These are phyloP conservation scores for Mythimna lalbum DNA, from an alignment of 2,888 invertebrate genomes.

Conservation along the genomic window DNA sequence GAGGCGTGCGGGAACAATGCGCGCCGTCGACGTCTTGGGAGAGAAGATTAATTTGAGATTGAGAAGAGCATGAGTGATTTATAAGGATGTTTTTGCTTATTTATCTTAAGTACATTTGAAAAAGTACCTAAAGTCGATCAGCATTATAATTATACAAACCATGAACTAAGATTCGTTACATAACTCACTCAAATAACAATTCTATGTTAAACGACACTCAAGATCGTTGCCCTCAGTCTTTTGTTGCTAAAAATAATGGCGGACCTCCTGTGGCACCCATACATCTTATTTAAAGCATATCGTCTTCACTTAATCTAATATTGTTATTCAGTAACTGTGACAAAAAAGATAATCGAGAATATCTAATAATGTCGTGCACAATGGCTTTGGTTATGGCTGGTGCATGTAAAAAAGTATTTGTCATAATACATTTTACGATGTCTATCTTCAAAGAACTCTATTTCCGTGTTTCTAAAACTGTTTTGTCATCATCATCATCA, in stretches of 20 bases:
- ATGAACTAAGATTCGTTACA: constrained; percentile 4
- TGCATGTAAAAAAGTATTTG: constrained; percentile 43
- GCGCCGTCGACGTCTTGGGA: too few species aligned
- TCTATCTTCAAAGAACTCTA: constrained; percentile 12
- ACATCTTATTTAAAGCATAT: constrained; percentile 46
- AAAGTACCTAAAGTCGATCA: too few species aligned
- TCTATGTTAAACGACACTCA: constrained; percentile 47
- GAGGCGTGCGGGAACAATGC: too few species aligned
- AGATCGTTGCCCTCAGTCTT: constrained; percentile 52
- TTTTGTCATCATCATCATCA: too few species aligned
- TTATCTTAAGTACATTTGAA: too few species aligned
- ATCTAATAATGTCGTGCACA: constrained; percentile 45
- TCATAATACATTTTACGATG: constrained; percentile 23
- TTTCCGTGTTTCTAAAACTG: constrained; percentile 16
- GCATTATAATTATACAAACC: neutral
- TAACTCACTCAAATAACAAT: constrained; percentile 47
- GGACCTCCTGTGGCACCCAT: constrained; percentile 53
- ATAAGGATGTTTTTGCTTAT: too few species aligned
- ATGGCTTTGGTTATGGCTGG: constrained; percentile 35
- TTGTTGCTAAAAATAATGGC: constrained; percentile 46
- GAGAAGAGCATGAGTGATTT: too few species aligned
- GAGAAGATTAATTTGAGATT: too few species aligned
- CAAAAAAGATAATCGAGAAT: constrained; percentile 48
- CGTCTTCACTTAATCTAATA: constrained; percentile 39
- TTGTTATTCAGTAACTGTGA: constrained; percentile 36